Base-by-base conservation (phyloP, 2,797 vertebrate species). In the Tadarida brasiliensis region DNA sequence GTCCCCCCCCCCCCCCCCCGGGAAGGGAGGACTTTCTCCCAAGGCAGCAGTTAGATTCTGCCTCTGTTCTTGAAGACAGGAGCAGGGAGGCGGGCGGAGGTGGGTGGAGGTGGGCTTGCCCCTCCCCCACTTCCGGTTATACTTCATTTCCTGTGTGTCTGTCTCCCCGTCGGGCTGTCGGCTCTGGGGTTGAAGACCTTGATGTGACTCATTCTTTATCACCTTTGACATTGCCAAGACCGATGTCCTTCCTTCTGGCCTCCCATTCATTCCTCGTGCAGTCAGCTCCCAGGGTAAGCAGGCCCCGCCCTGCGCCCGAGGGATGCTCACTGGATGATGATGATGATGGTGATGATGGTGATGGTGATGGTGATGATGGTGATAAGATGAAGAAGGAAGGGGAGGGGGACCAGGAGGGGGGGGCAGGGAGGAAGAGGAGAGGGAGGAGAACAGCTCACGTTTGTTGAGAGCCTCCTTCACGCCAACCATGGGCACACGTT, bases 361-460 rank as follows among this genome's bases (percentile, higher is more conserved):
- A 12, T 7, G 71, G 12, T 70, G 68, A n/a, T n/a, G n/a, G n/a
- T 35, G 3, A 3, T 15, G 68, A 12, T 7, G 71, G 0, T 26
- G 68, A 6, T 70, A 10, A 19, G 2, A 22, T 1, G 7, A 35
- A 10, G 22, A 39, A 3, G 4, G 11, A 4, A 17, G n/a, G 16
- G 7, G 28, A 28, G 3, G 39, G 5, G 39, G 39, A 44, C 39
- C 5, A 44, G 39, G 39, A 44, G 16, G 8, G 24, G 3, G n/a
- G n/a, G n/a, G n/a, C n/a, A n/a, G n/a, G n/a, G n/a, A n/a, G n/a
- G n/a, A n/a, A 2, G n/a, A 44, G 39, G 39, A 44, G 16, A 5
- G 24, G 3, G 19, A 30, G 12, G 12, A 87, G 47, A 44, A 7
- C 12, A 22, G 35, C 5, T 39, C 4, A 10, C 3, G 4, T 26